These are phyloP conservation scores for Meiosimyza decipiens DNA, from an alignment of 2,888 invertebrate species.

Conservation along the genomic window DNA sequence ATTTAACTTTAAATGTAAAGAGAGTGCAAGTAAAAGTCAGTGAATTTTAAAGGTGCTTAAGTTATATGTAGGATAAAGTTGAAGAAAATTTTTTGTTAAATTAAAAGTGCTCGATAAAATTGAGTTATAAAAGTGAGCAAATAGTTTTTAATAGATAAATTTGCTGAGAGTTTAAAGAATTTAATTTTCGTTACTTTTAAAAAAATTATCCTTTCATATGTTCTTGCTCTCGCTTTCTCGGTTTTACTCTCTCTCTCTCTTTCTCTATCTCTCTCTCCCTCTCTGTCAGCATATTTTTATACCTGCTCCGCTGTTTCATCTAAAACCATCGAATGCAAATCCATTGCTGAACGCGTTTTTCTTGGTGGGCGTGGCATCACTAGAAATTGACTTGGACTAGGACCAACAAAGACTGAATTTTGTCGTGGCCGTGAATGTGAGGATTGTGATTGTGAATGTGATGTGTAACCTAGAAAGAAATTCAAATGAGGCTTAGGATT, in stretches of 20 bases:
- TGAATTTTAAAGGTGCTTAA: background rate
- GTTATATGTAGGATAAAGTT: background rate
- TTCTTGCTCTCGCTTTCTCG: background rate
- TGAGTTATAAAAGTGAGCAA: background rate
- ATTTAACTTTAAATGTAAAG: conserved; percentile 1
- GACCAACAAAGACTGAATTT: conserved; percentile 88
- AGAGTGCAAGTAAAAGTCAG: background rate
- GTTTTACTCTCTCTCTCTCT: background rate
- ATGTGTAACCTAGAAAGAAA: conserved; percentile 67
- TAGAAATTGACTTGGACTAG: conserved; percentile 72
- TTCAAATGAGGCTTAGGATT: background rate
- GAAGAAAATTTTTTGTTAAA: background rate
- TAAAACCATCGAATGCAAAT: conserved; percentile 80
- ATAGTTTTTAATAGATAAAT: background rate
- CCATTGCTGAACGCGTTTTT: conserved; percentile 85
- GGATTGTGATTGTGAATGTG: conserved; percentile 43
- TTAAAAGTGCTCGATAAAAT: background rate
- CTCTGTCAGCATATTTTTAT: conserved; percentile 44
- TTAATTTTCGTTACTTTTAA: background rate
- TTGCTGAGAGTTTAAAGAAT: background rate
- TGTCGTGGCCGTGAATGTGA: conserved; percentile 71
- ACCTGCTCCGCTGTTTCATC: conserved; percentile 65
- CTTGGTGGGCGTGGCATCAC: conserved; percentile 76
- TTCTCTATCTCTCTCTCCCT: background rate
- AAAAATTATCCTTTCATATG: background rate